Conservation (phyloP, 2,888 invertebrate genomes). For the Anthophora plumipes region DNA sequence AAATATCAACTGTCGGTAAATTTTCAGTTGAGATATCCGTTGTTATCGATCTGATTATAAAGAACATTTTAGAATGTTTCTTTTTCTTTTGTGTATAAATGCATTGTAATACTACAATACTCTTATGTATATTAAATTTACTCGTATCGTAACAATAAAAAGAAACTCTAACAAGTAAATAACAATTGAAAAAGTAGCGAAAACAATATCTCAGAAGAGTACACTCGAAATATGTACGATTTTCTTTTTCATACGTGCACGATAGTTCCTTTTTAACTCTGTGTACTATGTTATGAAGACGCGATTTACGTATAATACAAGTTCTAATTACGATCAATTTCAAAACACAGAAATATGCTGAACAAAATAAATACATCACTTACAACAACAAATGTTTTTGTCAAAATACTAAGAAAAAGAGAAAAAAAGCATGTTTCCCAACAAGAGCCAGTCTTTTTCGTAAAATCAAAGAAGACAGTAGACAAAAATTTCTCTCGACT, state of each 20-base stretch:
- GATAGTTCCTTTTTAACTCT: constrained; percentile 39
- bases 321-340: constrained; percentile 42
- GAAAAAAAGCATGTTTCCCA: constrained; percentile 40
- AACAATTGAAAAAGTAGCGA: not conserved
- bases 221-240: constrained; percentile 16
- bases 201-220: not conserved
- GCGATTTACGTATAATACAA: constrained; percentile 51
- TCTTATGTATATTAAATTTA: constrained; percentile 8
- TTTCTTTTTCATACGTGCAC: constrained; percentile 31
- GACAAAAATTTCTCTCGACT: constrained; percentile 50
- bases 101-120: not conserved
- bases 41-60: not conserved
- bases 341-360: constrained; percentile 18
- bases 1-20: not conserved
- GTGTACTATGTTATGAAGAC: constrained; percentile 41
- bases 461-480: constrained; percentile 34
- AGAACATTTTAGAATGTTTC: not conserved
- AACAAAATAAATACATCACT: constrained; percentile 44
- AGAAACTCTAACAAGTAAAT: not conserved
- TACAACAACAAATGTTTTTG: constrained; percentile 39
- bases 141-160: not conserved
- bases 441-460: constrained; percentile 54
- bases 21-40: not conserved
- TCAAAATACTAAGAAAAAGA: constrained; percentile 43
- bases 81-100: too few relatives aligned